Evolutionary conservation across 1,140 invertebrate genomes (phyloP).

Genomic region (Protaetia brevitarsis): DNA sequence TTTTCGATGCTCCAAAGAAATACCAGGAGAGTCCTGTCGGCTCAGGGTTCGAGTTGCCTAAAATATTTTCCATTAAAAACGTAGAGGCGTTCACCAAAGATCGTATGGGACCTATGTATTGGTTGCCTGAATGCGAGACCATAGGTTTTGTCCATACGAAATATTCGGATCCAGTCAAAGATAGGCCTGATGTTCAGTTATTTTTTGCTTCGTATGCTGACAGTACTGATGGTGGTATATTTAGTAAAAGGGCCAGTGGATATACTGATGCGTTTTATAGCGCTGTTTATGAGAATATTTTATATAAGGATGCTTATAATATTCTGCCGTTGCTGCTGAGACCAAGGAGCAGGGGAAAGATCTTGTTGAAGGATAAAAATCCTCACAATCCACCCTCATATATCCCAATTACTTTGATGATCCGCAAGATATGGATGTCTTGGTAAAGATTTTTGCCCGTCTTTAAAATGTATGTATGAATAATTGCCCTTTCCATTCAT

Average conservation of each 20-base stretch:
- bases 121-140: constrained; percentile 66
- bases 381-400: constrained; percentile 71
- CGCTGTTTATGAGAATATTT: constrained; percentile 63
- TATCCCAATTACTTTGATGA: constrained; percentile 76
- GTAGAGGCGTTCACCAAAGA: constrained; percentile 57
- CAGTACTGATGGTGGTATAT: constrained; percentile 71
- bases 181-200: constrained; percentile 77
- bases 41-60: constrained; percentile 60
- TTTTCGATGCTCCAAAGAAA: constrained; percentile 49
- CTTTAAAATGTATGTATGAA: not conserved
- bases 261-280: constrained; percentile 65
- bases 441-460: constrained; percentile 55
- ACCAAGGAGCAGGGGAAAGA: constrained; percentile 70
- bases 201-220: constrained; percentile 69
- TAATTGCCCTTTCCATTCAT: not conserved
- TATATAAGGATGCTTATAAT: constrained; percentile 64
- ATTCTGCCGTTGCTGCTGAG: constrained; percentile 70
- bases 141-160: constrained; percentile 75
- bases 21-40: constrained; percentile 37
- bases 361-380: constrained; percentile 64
- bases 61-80: constrained; percentile 53
- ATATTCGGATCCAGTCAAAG: constrained; percentile 59
- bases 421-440: constrained; percentile 61
- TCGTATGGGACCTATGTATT: constrained; percentile 61
- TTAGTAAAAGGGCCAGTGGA: constrained; percentile 64